Evolutionary conservation across 2,888 invertebrate species (phyloP).

Genomic region (Ochlodes sylvanus): DNA sequence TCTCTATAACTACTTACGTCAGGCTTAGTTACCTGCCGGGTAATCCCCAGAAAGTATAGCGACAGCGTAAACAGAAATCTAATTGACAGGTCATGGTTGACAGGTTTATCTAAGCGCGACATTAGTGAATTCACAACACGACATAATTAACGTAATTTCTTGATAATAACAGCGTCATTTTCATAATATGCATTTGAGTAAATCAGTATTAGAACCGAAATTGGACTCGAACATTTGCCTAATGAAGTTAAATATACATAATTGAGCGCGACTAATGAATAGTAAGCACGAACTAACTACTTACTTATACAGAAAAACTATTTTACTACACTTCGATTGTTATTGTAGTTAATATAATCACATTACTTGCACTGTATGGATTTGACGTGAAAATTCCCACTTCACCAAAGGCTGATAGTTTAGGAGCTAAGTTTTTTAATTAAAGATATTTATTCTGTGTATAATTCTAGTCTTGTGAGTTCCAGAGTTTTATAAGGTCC

Average conservation of each 20-base stretch:
- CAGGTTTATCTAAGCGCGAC: not conserved
- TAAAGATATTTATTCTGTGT: no score
- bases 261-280: conserved; percentile 18
- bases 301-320: not conserved
- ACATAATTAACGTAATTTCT: conserved; percentile 2
- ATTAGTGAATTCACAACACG: not conserved
- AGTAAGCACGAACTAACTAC: conserved; percentile 5
- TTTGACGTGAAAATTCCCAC: no score
- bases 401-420: no score
- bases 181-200: conserved; percentile 8
- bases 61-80: no score
- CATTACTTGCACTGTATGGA: no score
- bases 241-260: conserved; percentile 1
- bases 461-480: no score
- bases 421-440: no score
- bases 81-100: not conserved
- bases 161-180: not conserved
- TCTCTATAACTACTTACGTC: no score
- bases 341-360: no score
- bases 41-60: not conserved
- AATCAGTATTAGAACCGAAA: not conserved
- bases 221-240: not conserved
- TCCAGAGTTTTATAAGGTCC: no score
- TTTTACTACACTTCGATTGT: no score
- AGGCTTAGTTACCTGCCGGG: no score